phyloP scores from a whole-genome alignment of 2,113 vertebrate species.

The Aleadryas rufinucha region DNA sequence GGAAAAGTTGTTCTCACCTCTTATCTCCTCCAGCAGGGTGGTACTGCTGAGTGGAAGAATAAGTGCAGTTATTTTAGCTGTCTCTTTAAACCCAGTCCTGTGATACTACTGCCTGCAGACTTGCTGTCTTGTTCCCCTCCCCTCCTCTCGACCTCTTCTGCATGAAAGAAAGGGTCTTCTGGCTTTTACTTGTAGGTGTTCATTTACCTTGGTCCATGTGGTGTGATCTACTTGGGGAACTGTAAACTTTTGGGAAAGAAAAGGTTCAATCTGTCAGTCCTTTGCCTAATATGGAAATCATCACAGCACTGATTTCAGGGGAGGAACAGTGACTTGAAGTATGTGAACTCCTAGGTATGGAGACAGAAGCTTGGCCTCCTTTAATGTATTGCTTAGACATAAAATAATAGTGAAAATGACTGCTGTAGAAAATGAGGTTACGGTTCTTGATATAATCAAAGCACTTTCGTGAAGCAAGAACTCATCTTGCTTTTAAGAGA shows the following conservation, averaged over 20 bases:
- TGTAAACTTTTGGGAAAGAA: background rate
- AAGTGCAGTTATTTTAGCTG: background rate
- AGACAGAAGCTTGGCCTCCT: background rate
- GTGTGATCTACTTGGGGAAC: background rate
- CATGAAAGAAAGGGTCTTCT: background rate
- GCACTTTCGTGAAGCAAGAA: background rate
- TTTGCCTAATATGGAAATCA: background rate
- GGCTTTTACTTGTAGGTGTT: background rate
- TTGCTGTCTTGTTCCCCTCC: background rate
- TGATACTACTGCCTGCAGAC: background rate
- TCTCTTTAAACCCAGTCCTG: background rate
- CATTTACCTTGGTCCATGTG: background rate
- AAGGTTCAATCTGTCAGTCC: background rate
- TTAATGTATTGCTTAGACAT: background rate
- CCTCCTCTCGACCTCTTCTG: background rate
- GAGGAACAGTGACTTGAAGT: background rate
- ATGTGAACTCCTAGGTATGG: background rate
- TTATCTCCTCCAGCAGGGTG: background rate
- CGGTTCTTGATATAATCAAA: background rate
- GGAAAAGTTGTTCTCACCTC: slow-evolving; percentile 26
- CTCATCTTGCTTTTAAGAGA: background rate
- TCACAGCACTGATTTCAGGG: background rate
- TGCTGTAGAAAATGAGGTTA: background rate
- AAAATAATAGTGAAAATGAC: background rate
- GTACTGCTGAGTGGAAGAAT: background rate